Base-by-base conservation (phyloP, 2,113 vertebrate genomes). In the Sardina pilchardus region DNA sequence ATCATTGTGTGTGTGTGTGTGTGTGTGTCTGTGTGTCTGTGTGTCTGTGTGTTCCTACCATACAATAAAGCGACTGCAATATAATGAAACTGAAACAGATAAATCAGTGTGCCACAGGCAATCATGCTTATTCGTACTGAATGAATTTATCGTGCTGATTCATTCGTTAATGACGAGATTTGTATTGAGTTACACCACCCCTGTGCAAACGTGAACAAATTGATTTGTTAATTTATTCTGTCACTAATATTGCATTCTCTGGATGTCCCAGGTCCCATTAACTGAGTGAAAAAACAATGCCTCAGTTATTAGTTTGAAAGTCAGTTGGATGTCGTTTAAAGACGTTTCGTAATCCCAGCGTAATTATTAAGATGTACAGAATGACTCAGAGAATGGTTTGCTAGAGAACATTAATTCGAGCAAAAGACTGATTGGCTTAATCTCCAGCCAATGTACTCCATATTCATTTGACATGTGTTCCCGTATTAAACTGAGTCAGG, bases 161-260 rank as follows among this genome's bases (percentile, higher is more conserved):
- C 71, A 36, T 78, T 78, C 14, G 12, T 78, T 78, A 78, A 78
- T 34, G 34, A 36, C 14, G 4, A 78, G 71, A 78, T 78, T 34
- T 78, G 12, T 36, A 78, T 78, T 78, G 71, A 78, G 71, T 34
- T 14, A 78, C 71, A 12, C 16, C 71, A 12, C 16, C 71, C 30
- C 71, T 78, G 9, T 78, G 71, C 71, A 78, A 78, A 78, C 71
- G 36, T 78, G 71, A 78, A 78, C 71, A 36, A 16, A 78, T 78
- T 71, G 9, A 71, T 71, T 71, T 71, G 59, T 26, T 63, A 30
- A 71, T 71, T 10, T 34, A 75, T 34, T 16, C 71, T 67, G 59
- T n/a, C 14, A n/a, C 26, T 75, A 36, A 71, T 34, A 75, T 16
- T 36, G 71, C 71, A 75, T 36, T 78, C 34, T 78, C 39, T 34